A percentile compares a stretch with the other conserved stretches of the same genome.
Evolutionary conservation across 2,113 vertebrate species (phyloP).

Genomic region (Tachycineta bicolor): DNA sequence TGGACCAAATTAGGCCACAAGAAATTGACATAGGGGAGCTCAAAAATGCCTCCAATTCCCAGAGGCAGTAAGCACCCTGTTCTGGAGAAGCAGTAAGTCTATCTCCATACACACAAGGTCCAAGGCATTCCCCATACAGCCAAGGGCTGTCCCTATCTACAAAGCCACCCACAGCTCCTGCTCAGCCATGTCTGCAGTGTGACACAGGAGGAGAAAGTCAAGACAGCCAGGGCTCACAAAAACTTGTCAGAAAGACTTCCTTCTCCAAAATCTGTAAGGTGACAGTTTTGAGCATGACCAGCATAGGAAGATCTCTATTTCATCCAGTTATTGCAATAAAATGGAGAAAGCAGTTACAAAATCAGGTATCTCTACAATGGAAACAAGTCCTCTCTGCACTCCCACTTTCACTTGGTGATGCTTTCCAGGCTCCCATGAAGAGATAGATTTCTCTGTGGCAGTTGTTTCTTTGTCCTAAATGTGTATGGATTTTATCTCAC

Average conservation of each 20-base stretch:
- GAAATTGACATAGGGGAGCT: background rate
- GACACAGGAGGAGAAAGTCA: background rate
- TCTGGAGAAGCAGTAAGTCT: background rate
- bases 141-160: background rate
- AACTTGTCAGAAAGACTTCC: background rate
- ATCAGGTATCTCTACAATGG: background rate
- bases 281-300: background rate
- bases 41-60: background rate
- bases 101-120: background rate
- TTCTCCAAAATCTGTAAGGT: background rate
- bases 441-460: background rate
- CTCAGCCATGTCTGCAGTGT: accelerated
- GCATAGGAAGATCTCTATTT: background rate
- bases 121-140: background rate
- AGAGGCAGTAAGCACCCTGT: background rate
- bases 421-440: background rate
- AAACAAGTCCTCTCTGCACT: background rate
- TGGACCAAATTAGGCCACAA: background rate
- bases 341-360: background rate
- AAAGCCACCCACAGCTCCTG: background rate
- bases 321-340: background rate
- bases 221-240: background rate
- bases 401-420: background rate
- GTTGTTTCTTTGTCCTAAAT: background rate
- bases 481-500: background rate